A percentile compares a stretch with the other conserved stretches of the same genome.
Conservation (phyloP, 2,113 vertebrate species). For the Oxyura jamaicensis region DNA sequence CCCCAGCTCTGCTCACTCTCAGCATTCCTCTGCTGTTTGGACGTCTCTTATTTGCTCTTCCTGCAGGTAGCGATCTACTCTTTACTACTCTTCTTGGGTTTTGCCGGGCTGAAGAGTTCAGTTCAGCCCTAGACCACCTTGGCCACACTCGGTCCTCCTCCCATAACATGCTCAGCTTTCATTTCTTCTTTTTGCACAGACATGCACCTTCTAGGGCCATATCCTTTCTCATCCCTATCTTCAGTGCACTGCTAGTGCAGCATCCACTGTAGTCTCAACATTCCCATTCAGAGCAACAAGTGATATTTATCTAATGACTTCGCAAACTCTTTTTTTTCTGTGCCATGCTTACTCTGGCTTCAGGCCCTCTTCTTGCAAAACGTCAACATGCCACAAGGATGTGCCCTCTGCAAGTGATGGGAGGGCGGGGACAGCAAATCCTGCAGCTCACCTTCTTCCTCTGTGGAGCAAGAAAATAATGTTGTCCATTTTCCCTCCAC, state of each 20-base stretch:
- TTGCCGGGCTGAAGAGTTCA: background rate
- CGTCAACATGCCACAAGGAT: background rate
- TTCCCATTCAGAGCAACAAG: accelerated
- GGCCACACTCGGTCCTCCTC: background rate
- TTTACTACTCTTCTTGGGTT: background rate
- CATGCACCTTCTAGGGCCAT: no score
- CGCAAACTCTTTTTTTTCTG: background rate
- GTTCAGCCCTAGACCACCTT: background rate
- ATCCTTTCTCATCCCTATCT: background rate
- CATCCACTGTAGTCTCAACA: background rate
- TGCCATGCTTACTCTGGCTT: accelerated
- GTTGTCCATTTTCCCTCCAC: no score
- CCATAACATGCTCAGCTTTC: background rate
- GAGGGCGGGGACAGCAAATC: background rate
- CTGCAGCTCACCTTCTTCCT: background rate
- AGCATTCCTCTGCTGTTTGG: background rate
- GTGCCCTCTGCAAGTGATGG: background rate
- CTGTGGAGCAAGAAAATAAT: no score
- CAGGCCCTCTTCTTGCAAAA: background rate
- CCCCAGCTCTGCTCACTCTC: background rate
- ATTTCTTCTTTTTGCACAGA: background rate
- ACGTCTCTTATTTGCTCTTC: background rate
- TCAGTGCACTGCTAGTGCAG: background rate
- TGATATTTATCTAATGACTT: background rate
- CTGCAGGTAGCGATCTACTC: background rate